phyloP scores from a whole-genome alignment of 64 coral and sea anemone species.

The Actinia equina region DNA sequence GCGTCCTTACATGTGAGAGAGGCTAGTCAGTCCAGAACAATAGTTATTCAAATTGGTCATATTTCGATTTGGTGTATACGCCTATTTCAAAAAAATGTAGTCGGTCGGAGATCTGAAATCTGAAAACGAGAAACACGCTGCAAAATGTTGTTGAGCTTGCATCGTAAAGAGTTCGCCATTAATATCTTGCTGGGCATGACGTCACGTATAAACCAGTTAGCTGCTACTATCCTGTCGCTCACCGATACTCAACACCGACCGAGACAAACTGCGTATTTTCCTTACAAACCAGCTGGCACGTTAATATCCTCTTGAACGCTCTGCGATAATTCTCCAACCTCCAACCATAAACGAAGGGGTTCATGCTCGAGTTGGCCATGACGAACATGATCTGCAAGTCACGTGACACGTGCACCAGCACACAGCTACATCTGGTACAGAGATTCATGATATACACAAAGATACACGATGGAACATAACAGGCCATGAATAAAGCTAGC shows the following conservation, averaged over 20 bases:
- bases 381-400: slow-evolving; percentile 74
- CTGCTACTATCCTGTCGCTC: neutral
- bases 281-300: slow-evolving; percentile 11
- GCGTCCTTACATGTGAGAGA: too few species aligned
- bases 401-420: slow-evolving; percentile 58
- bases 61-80: too few species aligned
- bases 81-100: too few species aligned
- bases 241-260: neutral
- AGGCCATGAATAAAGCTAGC: slow-evolving; percentile 59
- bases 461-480: slow-evolving; percentile 57
- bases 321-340: slow-evolving; percentile 30
- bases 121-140: too few species aligned
- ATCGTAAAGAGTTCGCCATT: too few species aligned
- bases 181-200: too few species aligned
- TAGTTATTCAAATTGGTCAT: too few species aligned
- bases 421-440: slow-evolving; percentile 57
- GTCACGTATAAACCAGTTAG: neutral
- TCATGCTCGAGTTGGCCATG: slow-evolving; percentile 63
- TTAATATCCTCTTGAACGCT: slow-evolving; percentile 40
- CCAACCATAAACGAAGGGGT: slow-evolving; percentile 81
- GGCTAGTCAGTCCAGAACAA: too few species aligned
- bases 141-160: too few species aligned
- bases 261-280: slow-evolving; percentile 17
- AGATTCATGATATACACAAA: slow-evolving; percentile 80
- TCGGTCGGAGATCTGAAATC: too few species aligned